Percentiles rank a stretch among this genome's conserved stretches.
Conservation (phyloP, 2,113 vertebrate species). For the Bos javanicus region DNA sequence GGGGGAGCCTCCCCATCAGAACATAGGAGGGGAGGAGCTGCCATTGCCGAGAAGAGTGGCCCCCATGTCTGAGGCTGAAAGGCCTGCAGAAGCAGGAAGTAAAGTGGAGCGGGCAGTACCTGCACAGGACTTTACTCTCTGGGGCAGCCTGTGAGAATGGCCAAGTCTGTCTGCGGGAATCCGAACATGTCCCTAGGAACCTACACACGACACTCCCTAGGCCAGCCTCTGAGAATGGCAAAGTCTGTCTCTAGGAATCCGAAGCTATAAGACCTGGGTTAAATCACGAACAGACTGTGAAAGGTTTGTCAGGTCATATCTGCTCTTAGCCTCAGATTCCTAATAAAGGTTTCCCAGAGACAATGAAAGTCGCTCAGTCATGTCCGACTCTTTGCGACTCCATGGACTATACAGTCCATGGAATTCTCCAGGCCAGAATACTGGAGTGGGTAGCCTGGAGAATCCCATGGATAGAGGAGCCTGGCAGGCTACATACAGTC, state of each 20-base stretch:
- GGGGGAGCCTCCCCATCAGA: not conserved
- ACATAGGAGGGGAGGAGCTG: not conserved
- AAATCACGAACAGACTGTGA: not conserved
- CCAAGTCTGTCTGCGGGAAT: not conserved
- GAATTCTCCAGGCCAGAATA: not conserved
- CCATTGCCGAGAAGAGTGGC: rapidly evolving
- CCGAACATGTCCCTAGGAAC: not conserved
- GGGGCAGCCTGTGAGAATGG: not conserved
- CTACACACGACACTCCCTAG: not conserved
- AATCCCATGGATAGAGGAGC: not conserved
- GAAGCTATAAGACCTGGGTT: not conserved
- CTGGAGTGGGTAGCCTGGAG: not conserved
- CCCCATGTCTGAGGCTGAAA: not conserved
- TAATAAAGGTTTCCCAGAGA: not conserved
- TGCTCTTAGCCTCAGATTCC: not conserved
- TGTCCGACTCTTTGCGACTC: not conserved
- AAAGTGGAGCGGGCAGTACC: not conserved
- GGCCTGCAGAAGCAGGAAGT: not conserved
- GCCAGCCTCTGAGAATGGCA: not conserved
- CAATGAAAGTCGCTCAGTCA: not conserved
- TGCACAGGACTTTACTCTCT: not conserved
- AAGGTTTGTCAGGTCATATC: not conserved
- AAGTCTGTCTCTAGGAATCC: not conserved
- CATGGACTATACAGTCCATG: not conserved
- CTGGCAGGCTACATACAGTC: not conserved